Evolutionary conservation across 2,113 vertebrate species (phyloP), one percentile per base, ranked within the genome.

Genomic region (Notarius quadriscutis): DNA sequence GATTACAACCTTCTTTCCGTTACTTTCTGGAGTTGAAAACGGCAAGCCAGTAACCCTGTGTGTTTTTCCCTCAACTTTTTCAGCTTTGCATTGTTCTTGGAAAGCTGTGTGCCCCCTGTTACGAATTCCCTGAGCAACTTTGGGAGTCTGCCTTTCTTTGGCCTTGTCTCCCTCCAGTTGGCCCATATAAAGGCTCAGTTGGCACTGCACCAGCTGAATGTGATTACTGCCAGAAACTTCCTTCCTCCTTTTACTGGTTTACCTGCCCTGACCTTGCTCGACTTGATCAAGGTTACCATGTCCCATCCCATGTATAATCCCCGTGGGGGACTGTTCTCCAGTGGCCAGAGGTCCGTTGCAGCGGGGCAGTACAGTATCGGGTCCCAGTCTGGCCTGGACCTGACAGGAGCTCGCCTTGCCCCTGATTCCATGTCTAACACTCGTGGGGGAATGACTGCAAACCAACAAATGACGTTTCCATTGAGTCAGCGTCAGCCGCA

Each of bases 41-140:
- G 88, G 84, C 83, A 74, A 85, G 79, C 89, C 34, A 96, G 92
- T 95, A 95, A 97, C 95, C 94, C 95, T 96, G 96, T 94, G 89
- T 96, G 95, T 97, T 75, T 90, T 85, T 90, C 87, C 85, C 85
- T 82, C 58, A 90, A 91, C 63, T 88, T 95, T 98, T 96, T 95
- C 97, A 99, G 97, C 97, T 96, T 97, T 98, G 95, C 96, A 92
- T 97, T 97, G 93, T 94, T 96, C 95, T 96, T 93, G 96, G 96
- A 97, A 96, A 95, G 93, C 96, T 96, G 94, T 93, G 94, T 95
- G 92, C 94, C 95, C 91, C 95, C 95, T 94, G 94, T 97, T 94
- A 95, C 95, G 95, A 97, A 96, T 96, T 95, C 95, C 94, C 95
- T 95, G 96, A 96, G 87, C 89, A 81, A 93, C 94, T 95, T 95